phyloP scores from a whole-genome alignment of 2,888 invertebrate genomes.

The Tiliacea citrago region DNA sequence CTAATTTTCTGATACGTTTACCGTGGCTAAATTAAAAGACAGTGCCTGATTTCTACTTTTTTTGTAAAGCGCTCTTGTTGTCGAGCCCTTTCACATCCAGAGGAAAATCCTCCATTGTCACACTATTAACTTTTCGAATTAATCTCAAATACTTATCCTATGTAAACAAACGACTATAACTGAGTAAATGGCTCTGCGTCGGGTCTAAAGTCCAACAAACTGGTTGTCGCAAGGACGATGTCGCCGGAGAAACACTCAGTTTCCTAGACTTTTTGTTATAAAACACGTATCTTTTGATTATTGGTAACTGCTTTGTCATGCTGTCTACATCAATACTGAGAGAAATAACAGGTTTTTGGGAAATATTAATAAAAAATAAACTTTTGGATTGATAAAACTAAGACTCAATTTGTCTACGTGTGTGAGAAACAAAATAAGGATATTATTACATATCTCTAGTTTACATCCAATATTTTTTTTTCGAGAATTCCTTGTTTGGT shows the following conservation, averaged over 20 bases:
- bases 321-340: not conserved
- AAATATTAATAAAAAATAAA: not conserved
- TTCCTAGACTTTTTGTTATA: slow-evolving; percentile 23
- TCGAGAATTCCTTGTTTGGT: no score
- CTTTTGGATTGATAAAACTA: not conserved
- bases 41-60: no score
- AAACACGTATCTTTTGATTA: slow-evolving; percentile 10
- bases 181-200: slow-evolving; percentile 9
- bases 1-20: no score
- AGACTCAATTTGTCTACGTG: not conserved
- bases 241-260: slow-evolving; percentile 1
- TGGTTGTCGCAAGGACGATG: slow-evolving; percentile 52
- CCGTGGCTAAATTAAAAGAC: no score
- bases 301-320: not conserved
- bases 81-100: no score
- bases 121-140: slow-evolving; percentile 1
- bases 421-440: not conserved
- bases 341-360: not conserved
- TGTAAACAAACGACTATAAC: slow-evolving; percentile 19
- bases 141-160: slow-evolving; percentile 2
- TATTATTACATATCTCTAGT: no score
- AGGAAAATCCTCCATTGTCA: no score
- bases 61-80: no score
- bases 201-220: slow-evolving; percentile 53
- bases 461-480: no score